These are phyloP conservation scores for Plestiodon gilberti DNA, from an alignment of 2,113 vertebrate genomes.

Conservation along the genomic window DNA sequence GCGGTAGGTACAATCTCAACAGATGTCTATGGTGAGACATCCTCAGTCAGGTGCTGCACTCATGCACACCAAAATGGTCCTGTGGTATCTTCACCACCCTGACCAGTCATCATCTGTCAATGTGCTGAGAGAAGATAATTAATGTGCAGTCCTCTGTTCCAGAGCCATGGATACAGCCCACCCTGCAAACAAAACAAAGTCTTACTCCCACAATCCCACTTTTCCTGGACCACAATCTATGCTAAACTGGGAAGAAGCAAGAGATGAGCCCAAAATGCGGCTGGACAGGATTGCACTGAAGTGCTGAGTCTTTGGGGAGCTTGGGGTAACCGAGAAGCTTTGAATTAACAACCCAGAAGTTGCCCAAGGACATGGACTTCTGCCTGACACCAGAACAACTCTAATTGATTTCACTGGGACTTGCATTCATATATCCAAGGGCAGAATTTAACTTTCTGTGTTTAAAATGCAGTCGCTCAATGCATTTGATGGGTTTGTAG, in stretches of 20 bases:
- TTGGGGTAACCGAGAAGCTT: slow-evolving; percentile 35
- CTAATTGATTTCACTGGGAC: slow-evolving; percentile 70
- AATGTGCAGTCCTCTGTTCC: not conserved
- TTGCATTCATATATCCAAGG: slow-evolving; percentile 43
- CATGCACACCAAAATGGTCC: not conserved
- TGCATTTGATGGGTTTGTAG: not conserved
- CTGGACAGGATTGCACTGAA: slow-evolving; percentile 19
- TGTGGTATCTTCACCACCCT: not conserved
- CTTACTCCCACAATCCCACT: not conserved
- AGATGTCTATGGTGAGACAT: not conserved
- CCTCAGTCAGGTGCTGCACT: not conserved
- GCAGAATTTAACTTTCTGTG: slow-evolving; percentile 38
- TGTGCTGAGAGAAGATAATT: not conserved
- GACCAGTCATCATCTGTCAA: not conserved
- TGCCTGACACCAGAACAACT: slow-evolving; percentile 41
- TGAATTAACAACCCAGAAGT: slow-evolving; percentile 31
- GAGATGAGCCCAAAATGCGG: not conserved
- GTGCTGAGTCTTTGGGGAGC: slow-evolving; percentile 21
- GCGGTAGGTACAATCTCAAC: not conserved
- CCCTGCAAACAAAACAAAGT: not conserved
- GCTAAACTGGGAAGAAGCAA: not conserved
- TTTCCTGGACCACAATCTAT: slow-evolving; percentile 23
- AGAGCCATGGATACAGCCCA: slow-evolving; percentile 5
- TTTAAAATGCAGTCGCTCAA: slow-evolving; percentile 48
- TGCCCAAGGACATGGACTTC: slow-evolving; percentile 19